These are phyloP conservation scores for Catostomus latipinnis DNA, from an alignment of 2,797 vertebrate species.

Conservation along the genomic window DNA sequence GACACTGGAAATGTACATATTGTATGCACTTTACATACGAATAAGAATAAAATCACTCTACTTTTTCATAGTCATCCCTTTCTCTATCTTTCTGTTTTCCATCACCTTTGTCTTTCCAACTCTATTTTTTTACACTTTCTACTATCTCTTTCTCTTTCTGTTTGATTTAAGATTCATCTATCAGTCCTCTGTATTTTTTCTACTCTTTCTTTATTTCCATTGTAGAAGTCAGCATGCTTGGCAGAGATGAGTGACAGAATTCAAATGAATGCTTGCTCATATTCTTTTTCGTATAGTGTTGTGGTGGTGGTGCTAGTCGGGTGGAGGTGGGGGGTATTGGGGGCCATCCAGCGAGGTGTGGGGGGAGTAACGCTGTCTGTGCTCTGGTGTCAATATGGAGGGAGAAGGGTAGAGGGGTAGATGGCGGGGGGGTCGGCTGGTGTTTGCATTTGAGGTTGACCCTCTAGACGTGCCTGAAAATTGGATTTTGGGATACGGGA, in stretches of 20 bases:
- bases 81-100: slow-evolving; percentile 45
- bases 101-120: slow-evolving; percentile 50
- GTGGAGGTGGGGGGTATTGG: slow-evolving; percentile 41
- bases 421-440: slow-evolving; percentile 27
- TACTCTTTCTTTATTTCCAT: slow-evolving; percentile 63
- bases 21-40: too few species aligned
- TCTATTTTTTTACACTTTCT: slow-evolving; percentile 22
- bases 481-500: slow-evolving; percentile 70
- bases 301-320: slow-evolving; percentile 26
- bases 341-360: slow-evolving; percentile 56
- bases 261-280: slow-evolving; percentile 76
- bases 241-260: slow-evolving; percentile 70
- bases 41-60: too few species aligned
- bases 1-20: too few species aligned
- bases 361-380: slow-evolving; percentile 47
- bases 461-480: slow-evolving; percentile 76
- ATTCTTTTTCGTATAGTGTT: slow-evolving; percentile 62
- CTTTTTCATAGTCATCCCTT: slow-evolving; percentile 2
- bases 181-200: slow-evolving; percentile 53
- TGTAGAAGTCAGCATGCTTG: slow-evolving; percentile 64
- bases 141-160: slow-evolving; percentile 44
- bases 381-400: slow-evolving; percentile 38
- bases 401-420: slow-evolving; percentile 34
- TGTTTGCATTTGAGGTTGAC: slow-evolving; percentile 77
- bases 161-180: slow-evolving; percentile 64